Conservation (phyloP, 2,113 vertebrate species). For the Triplophysa tibetana region DNA sequence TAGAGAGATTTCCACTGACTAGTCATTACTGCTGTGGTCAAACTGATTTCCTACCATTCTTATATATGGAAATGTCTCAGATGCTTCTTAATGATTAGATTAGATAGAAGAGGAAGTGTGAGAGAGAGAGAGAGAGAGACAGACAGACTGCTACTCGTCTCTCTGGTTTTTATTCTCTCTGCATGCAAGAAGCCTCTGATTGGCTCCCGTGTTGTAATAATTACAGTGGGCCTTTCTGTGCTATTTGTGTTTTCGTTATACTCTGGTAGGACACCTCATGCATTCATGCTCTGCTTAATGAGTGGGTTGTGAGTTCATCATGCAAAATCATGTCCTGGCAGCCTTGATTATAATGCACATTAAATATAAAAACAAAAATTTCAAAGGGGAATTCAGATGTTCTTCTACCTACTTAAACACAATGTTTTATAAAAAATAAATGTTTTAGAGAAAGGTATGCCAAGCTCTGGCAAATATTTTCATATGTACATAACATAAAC, state of each 20-base stretch:
- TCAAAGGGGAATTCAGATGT: slow-evolving; percentile 11
- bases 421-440: not conserved
- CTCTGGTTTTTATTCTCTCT: not conserved
- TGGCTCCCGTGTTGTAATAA: not conserved
- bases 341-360: slow-evolving; percentile 1
- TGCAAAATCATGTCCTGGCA: slow-evolving; percentile 4
- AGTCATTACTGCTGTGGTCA: slow-evolving; percentile 20
- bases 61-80: slow-evolving; percentile 23
- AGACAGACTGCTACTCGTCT: not conserved
- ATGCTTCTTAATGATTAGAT: slow-evolving; percentile 24
- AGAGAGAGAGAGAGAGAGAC: slow-evolving; percentile 1
- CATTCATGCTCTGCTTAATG: slow-evolving; percentile 10
- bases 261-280: not conserved
- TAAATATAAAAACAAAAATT: not conserved
- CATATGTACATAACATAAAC: not conserved
- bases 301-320: not conserved
- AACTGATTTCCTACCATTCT: slow-evolving; percentile 30
- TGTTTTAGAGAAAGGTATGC: not conserved
- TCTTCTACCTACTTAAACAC: not conserved
- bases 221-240: slow-evolving; percentile 21
- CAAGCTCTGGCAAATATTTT: not conserved
- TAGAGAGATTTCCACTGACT: slow-evolving; percentile 16
- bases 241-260: slow-evolving; percentile 11
- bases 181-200: not conserved
- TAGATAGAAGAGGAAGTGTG: slow-evolving; percentile 18